Base-by-base conservation (phyloP, 2,888 invertebrate genomes). In the Pyrrhia umbra region DNA sequence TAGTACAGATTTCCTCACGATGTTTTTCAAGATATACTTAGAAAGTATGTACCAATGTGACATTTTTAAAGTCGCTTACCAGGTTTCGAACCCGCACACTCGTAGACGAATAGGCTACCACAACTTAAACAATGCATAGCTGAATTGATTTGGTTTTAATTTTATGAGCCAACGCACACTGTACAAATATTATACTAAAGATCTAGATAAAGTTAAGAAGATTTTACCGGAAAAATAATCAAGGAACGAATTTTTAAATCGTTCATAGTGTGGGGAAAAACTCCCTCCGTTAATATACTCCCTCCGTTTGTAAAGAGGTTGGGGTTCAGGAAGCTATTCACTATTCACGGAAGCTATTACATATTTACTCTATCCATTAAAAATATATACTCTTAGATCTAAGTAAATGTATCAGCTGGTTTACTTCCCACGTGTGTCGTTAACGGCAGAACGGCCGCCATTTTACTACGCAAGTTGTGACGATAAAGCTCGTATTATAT, bases 401-500 rank as follows among this genome's bases (percentile, higher is more conserved):
- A 60, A 61, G 52, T 67, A 52, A 47, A 68, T 68, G 56, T 65
- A 59, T 74, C 72, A 68, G 63, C 55, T 72, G 71, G 21, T 21
- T 47, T 52, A 25, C 40, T 62, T 75, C 58, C 63, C 71, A 60
- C 54, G 67, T 75, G 52, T 59, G 18, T 70, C 55, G 58, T 57
- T 61, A 73, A 65, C 45, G 23, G 30, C 57, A 54, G 13, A 21
- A 57, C 57, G 20, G 47, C 43, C 52, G 27, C 51, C 46, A 27
- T 72, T 70, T 62, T 72, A 72, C 27, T 69, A 52, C 68, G 27
- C 16, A 72, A 68, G 54, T 72, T 63, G 58, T 47, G 63, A 51
- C 58, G 62, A 58, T 72, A 68, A 72, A 72, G 39, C 62, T 70
- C 47, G 39, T 52, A 45, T 23, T 20, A 20, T 65, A 40, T 42